These are phyloP conservation scores for Prionailurus bengalensis DNA, from an alignment of 2,113 vertebrate species.

Conservation along the genomic window DNA sequence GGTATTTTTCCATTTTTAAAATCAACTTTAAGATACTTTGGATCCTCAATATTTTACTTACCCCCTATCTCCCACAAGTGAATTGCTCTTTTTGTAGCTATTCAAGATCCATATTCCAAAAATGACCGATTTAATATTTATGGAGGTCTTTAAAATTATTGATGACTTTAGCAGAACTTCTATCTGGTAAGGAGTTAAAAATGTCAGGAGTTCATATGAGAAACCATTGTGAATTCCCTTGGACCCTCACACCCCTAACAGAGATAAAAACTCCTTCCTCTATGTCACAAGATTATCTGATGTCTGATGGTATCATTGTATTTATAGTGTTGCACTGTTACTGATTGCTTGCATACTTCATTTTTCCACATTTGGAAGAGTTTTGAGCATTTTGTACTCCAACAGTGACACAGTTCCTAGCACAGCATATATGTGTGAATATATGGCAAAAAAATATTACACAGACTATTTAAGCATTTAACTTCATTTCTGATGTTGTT, in stretches of 20 bases:
- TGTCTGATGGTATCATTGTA: not conserved
- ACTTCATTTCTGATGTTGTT: not conserved
- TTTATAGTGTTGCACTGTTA: not conserved
- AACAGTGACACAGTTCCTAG: not conserved
- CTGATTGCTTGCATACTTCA: too few species aligned
- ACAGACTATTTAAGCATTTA: not conserved
- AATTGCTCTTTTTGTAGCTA: constrained; percentile 6
- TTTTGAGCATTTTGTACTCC: not conserved
- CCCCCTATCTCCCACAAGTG: not conserved
- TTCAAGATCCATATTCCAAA: not conserved
- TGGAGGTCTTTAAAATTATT: not conserved
- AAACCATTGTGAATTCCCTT: not conserved
- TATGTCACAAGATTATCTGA: not conserved
- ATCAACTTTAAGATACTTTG: not conserved
- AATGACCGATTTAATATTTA: constrained; percentile 52
- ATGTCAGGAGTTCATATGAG: not conserved
- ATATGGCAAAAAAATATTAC: not conserved
- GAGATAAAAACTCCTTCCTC: not conserved
- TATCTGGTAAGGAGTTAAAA: constrained; percentile 29
- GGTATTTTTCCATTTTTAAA: not conserved
- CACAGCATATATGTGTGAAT: not conserved
- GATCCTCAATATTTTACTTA: not conserved
- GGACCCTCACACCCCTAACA: too few species aligned
- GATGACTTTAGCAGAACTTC: not conserved
- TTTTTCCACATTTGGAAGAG: not conserved